A percentile compares a stretch with the other conserved stretches of the same genome.
Conservation (phyloP, 2,888 invertebrate genomes). For the Thera obeliscata region DNA sequence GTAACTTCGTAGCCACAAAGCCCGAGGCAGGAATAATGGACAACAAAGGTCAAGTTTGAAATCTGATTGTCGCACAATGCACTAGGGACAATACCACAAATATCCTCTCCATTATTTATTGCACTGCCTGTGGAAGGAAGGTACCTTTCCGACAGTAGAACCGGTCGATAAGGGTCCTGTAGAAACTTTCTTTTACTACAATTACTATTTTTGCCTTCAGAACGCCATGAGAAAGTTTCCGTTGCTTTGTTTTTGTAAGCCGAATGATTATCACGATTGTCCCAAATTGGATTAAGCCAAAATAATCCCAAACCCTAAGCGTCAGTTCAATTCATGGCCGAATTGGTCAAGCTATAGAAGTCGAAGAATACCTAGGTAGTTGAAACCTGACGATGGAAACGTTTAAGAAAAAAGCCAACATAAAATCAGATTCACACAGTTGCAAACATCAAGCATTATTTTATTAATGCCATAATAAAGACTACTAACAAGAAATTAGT, state of each 20-base stretch:
- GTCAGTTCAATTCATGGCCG: background rate
- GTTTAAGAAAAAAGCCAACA: too few relatives aligned
- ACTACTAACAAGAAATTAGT: too few relatives aligned
- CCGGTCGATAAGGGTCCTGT: slow-evolving; percentile 13
- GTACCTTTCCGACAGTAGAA: slow-evolving; percentile 10
- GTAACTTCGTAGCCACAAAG: slow-evolving; percentile 42
- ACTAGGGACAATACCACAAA: slow-evolving; percentile 52
- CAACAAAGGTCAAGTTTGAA: slow-evolving; percentile 67
- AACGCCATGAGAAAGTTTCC: background rate
- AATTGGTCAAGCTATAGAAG: background rate
- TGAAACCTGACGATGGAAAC: background rate
- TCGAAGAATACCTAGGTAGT: background rate
- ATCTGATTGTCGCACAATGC: slow-evolving; percentile 70
- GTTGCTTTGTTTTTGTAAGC: background rate
- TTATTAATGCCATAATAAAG: too few relatives aligned
- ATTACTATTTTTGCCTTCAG: background rate
- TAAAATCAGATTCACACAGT: too few relatives aligned
- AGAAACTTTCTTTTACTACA: slow-evolving; percentile 4
- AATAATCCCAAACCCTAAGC: background rate
- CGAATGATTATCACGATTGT: background rate
- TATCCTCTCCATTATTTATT: slow-evolving; percentile 37
- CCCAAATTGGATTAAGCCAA: background rate
- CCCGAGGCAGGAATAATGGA: slow-evolving; percentile 56
- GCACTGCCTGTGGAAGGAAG: slow-evolving; percentile 22
- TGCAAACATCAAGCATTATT: too few relatives aligned